Base-by-base conservation (phyloP, 1,140 invertebrate genomes). In the Macrotrachela quadricornifera region DNA sequence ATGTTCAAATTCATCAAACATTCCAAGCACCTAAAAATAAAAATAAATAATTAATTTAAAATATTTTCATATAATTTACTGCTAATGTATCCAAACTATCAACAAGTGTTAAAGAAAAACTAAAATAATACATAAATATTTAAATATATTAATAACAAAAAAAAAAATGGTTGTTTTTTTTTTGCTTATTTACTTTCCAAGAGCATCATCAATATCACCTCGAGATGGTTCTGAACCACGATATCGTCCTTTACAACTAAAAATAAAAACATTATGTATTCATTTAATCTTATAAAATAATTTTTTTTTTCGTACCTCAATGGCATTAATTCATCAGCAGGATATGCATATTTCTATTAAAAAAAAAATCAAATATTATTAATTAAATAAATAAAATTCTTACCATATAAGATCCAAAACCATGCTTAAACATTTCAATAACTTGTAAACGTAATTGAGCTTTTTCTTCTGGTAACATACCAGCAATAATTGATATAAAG, bases 311-410 rank as follows among this genome's bases (percentile, higher is more conserved):
- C 21, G 2, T 30, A 30, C 21, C 21, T 87, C 21, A 97, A 72
- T 2, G 91, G 91, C 88, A 95, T 94, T 45, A 97, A 71, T 71
- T 96, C 91, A 76, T 97, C 91, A 30, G 88, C 88, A 54, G 91
- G 91, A 74, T 85, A 96, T 15, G 91, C 91, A 76, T 94, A 50
- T 40, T 71, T 61, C 68, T 69, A 52, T 18, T 57, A 56, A 49
- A 48, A 6, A 50, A 17, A 36, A 30, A 30, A 30, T 30, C 21
- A 4, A 2, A 30, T 30, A 30, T 4, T 4, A 2, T 30, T 30
- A 2, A 30, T 8, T 2, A 30, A 30, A 30, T 4, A 30, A 30
- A 8, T 4, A 30, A 30, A 30, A 30, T 30, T 4, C 21, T 4
- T 30, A 30, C 21, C 21, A 30, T 30, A 30, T 30, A 30, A 30